Evolutionary conservation across 2,888 invertebrate genomes (phyloP).

Genomic region (Leptopterna dolabrata): DNA sequence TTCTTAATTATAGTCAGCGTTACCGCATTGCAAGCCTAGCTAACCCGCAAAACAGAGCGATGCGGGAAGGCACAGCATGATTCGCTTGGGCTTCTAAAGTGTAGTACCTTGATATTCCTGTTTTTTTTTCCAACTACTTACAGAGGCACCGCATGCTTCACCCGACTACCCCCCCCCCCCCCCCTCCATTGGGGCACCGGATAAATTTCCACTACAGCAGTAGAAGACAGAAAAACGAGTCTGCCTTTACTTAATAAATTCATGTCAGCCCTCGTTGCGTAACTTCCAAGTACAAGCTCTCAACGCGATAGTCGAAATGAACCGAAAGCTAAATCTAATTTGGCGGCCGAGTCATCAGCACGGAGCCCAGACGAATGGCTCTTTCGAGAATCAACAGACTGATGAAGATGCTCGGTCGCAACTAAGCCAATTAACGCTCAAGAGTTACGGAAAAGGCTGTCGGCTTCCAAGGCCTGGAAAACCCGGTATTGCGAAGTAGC

Average conservation of each 20-base stretch:
- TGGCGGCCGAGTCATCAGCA: neutral
- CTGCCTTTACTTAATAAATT: neutral
- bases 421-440: neutral
- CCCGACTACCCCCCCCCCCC: no score
- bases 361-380: neutral
- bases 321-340: slow-evolving; percentile 3
- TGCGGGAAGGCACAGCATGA: no score
- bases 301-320: neutral
- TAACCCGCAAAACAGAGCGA: no score
- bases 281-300: neutral
- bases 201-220: neutral
- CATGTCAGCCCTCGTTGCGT: neutral
- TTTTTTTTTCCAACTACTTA: no score
- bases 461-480: neutral
- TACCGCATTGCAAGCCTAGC: no score
- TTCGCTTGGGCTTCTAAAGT: no score
- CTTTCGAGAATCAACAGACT: slow-evolving; percentile 7
- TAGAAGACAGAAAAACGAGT: neutral
- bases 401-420: neutral
- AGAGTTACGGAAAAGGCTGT: neutral
- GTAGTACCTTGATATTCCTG: no score
- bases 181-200: neutral
- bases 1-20: no score
- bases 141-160: no score
- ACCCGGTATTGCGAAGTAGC: neutral